These are phyloP conservation scores for Spinus olivaceus DNA, from an alignment of 2,797 vertebrate species.

Conservation along the genomic window DNA sequence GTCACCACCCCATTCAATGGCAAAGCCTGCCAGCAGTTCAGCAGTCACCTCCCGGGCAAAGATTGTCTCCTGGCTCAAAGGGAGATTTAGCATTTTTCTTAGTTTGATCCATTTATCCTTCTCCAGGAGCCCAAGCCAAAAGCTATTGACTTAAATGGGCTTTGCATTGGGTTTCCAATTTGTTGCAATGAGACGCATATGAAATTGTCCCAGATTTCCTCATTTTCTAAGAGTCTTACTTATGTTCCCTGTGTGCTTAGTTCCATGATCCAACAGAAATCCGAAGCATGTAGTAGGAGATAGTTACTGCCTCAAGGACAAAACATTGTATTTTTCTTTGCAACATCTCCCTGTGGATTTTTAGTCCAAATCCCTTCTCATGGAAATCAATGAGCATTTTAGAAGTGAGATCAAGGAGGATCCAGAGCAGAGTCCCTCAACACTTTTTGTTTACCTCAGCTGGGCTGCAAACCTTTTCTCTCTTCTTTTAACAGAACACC, in stretches of 20 bases:
- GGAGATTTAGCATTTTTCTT: background rate
- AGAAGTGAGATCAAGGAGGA: background rate
- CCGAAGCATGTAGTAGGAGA: background rate
- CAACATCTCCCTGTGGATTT: background rate
- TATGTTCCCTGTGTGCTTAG: background rate
- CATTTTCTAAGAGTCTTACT: background rate
- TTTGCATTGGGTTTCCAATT: background rate
- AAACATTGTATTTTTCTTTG: background rate
- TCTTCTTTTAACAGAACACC: background rate
- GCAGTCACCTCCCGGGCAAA: fast-evolving
- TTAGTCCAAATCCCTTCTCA: background rate
- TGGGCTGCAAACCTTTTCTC: background rate
- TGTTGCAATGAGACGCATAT: background rate
- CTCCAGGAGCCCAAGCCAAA: background rate
- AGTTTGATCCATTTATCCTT: background rate
- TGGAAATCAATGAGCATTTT: background rate
- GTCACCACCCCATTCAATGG: fast-evolving
- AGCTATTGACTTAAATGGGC: background rate
- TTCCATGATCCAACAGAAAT: background rate
- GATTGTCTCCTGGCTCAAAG: background rate
- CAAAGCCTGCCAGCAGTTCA: background rate
- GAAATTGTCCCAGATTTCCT: background rate
- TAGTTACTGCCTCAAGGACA: background rate
- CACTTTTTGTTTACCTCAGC: background rate
- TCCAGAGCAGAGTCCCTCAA: background rate